These are phyloP conservation scores for Boloria selene DNA, from an alignment of 2,888 invertebrate genomes.

Conservation along the genomic window DNA sequence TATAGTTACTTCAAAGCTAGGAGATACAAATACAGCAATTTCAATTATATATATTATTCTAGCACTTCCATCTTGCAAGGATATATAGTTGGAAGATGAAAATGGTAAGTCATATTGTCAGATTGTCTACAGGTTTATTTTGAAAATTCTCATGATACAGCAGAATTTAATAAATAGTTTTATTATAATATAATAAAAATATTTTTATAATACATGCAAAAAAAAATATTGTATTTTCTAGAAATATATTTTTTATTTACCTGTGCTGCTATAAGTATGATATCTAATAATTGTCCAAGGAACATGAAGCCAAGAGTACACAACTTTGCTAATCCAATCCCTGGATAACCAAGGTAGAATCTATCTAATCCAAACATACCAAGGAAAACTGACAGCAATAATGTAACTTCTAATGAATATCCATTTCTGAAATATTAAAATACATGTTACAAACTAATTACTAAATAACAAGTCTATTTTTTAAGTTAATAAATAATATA, in stretches of 20 bases:
- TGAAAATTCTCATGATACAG: not conserved
- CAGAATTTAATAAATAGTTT: too few relatives aligned
- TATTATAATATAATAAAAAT: not conserved
- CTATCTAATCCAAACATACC: constrained; percentile 99
- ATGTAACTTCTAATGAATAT: constrained; percentile 94
- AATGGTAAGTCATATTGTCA: not conserved
- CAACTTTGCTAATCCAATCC: constrained; percentile 95
- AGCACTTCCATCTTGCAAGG: too few relatives aligned
- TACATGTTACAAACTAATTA: not conserved
- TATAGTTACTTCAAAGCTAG: too few relatives aligned
- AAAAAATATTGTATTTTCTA: not conserved
- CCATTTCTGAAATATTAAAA: constrained; percentile 88
- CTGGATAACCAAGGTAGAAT: constrained; percentile 99
- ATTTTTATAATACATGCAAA: not conserved
- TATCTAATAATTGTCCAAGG: constrained; percentile 96
- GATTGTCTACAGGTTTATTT: not conserved
- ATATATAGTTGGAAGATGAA: too few relatives aligned
- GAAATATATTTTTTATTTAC: constrained; percentile 46
- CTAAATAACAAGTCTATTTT: not conserved
- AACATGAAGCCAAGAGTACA: constrained; percentile 98
- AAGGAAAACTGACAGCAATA: constrained; percentile 96
- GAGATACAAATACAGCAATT: too few relatives aligned
- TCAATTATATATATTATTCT: too few relatives aligned
- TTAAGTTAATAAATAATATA: not conserved
- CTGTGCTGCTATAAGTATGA: constrained; percentile 97